phyloP scores from a whole-genome alignment of 2,797 vertebrate species.

The Myripristis murdjan region DNA sequence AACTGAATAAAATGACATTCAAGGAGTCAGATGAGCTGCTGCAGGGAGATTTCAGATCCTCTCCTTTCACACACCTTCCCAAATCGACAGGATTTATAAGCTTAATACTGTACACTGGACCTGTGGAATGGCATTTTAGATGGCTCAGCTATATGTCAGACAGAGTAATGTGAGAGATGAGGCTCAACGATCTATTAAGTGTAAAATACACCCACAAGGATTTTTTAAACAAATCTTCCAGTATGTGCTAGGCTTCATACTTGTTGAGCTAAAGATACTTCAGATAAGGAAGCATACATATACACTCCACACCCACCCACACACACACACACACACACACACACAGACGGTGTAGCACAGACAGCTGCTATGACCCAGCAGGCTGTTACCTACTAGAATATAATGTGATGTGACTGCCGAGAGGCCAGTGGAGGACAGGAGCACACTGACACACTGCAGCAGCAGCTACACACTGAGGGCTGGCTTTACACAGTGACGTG shows the following conservation, averaged over 20 bases:
- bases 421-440: constrained; percentile 5
- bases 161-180: constrained; percentile 25
- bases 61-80: constrained; percentile 33
- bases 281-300: too few relatives aligned
- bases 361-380: too few relatives aligned
- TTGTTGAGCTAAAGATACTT: not conserved
- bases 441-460: not conserved
- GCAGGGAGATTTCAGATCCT: constrained; percentile 56
- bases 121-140: too few relatives aligned
- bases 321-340: too few relatives aligned
- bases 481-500: too few relatives aligned
- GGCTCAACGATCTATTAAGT: constrained; percentile 1
- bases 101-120: constrained; percentile 8
- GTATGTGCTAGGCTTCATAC: constrained; percentile 2
- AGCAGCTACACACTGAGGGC: too few relatives aligned
- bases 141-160: too few relatives aligned
- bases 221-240: constrained; percentile 18
- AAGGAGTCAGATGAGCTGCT: not conserved
- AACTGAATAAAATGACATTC: not conserved
- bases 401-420: constrained; percentile 10
- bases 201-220: constrained; percentile 1
- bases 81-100: constrained; percentile 55
- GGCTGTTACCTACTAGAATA: too few relatives aligned
- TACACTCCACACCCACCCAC: too few relatives aligned
- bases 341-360: too few relatives aligned